Conservation (phyloP, 2,888 invertebrate species). For the Eugnorisma glareosa region DNA sequence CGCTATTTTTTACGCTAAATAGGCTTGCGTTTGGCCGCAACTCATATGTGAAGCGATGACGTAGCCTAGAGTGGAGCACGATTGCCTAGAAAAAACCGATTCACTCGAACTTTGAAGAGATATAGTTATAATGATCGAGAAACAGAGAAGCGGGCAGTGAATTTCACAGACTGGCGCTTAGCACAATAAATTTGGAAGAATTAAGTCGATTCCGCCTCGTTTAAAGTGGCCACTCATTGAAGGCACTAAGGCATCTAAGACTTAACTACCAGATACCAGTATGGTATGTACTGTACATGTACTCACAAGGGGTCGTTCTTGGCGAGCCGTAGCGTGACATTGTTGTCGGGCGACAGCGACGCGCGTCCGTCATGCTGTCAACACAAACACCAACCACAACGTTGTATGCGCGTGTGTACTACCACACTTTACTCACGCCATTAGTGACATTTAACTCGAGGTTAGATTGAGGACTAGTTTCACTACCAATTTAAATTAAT, state of each 20-base stretch:
- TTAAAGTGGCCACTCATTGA: not conserved
- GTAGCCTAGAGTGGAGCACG: not conserved
- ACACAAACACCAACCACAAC: slow-evolving; percentile 81
- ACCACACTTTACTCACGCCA: slow-evolving; percentile 62
- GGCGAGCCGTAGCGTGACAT: slow-evolving; percentile 70
- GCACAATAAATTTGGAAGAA: not conserved
- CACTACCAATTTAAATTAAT: not conserved
- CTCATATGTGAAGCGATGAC: not conserved
- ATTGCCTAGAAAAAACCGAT: not conserved
- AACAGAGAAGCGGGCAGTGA: not conserved
- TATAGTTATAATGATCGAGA: not conserved
- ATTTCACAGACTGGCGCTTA: not conserved
- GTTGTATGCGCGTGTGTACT: slow-evolving; percentile 71
- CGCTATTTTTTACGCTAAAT: not conserved
- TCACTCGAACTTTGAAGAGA: not conserved
- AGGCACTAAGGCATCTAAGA: not conserved
- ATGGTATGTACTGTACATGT: slow-evolving; percentile 57
- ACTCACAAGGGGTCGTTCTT: slow-evolving; percentile 75
- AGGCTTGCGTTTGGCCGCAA: not conserved
- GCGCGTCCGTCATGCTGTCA: slow-evolving; percentile 86
- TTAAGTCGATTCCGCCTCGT: not conserved
- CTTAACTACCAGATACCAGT: not conserved
- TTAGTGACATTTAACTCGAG: slow-evolving; percentile 66
- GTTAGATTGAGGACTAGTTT: slow-evolving; percentile 57
- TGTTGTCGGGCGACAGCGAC: slow-evolving; percentile 70